phyloP scores from a whole-genome alignment of 2,113 vertebrate genomes.

The Scalopus aquaticus region DNA sequence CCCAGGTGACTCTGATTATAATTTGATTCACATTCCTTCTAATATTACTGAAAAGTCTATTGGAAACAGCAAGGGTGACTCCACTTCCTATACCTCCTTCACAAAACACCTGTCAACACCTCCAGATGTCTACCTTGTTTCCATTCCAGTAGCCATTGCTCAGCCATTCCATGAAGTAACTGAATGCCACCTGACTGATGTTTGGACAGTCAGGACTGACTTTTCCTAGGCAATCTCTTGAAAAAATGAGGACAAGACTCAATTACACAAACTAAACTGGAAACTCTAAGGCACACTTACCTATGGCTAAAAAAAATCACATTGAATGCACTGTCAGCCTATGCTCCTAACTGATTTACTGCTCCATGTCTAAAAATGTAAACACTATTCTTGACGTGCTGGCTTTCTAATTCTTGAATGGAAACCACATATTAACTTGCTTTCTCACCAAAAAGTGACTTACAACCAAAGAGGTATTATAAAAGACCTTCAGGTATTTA shows the following conservation, averaged over 20 bases:
- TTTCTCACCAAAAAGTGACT: background rate
- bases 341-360: background rate
- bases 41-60: background rate
- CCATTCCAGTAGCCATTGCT: background rate
- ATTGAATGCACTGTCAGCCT: background rate
- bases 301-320: background rate
- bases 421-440: background rate
- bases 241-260: background rate
- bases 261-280: conserved; percentile 15
- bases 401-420: background rate
- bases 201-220: background rate
- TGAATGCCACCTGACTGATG: background rate
- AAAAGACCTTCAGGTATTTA: background rate
- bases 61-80: background rate
- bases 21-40: background rate
- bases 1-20: background rate
- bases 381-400: background rate
- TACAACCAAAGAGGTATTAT: background rate
- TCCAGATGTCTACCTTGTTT: background rate
- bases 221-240: background rate
- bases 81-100: background rate
- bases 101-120: conserved; percentile 5
- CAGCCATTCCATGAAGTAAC: conserved; percentile 2
- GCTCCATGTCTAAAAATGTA: background rate
- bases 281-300: background rate